phyloP scores from a whole-genome alignment of 2,888 invertebrate genomes.

The Escarpia spicata region DNA sequence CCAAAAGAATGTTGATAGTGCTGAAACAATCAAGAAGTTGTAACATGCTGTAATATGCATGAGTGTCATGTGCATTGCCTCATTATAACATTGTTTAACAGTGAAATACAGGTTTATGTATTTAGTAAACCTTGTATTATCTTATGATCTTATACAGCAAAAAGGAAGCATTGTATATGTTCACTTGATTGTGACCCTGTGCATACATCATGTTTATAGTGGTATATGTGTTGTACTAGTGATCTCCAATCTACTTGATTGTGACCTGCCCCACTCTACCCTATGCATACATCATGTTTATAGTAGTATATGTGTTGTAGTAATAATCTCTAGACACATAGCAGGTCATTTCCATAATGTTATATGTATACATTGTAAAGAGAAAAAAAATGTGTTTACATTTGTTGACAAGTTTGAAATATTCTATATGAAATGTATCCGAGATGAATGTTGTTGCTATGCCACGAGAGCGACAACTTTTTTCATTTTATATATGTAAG shows the following conservation, averaged over 20 bases:
- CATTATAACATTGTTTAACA: not conserved
- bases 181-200: not conserved
- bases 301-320: not conserved
- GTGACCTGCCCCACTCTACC: no score
- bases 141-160: no score
- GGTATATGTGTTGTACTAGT: no score
- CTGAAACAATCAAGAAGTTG: not conserved
- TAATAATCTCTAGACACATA: not conserved
- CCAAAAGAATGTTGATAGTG: not conserved
- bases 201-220: no score
- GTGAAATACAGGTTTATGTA: not conserved
- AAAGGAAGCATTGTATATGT: not conserved
- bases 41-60: not conserved
- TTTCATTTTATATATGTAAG: not conserved
- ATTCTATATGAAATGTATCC: not conserved
- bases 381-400: not conserved
- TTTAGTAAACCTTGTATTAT: not conserved
- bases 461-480: not conserved
- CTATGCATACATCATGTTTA: no score
- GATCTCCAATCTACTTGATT: no score
- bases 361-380: not conserved
- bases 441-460: not conserved
- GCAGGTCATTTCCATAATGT: not conserved
- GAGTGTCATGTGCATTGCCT: not conserved
- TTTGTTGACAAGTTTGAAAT: not conserved